phyloP scores from a whole-genome alignment of 2,888 invertebrate species.

The Axea sp. region DNA sequence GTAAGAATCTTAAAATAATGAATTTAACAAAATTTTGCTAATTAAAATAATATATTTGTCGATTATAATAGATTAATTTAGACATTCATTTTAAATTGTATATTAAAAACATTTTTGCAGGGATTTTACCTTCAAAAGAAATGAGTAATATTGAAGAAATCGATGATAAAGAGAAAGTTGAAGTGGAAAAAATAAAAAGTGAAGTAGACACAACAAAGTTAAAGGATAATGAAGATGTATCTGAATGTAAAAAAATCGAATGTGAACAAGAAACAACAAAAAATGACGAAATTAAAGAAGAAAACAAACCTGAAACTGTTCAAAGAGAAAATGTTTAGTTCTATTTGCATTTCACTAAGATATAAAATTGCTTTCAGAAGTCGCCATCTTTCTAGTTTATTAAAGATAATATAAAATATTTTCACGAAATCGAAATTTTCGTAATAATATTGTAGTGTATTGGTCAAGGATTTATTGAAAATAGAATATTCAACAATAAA shows the following conservation, averaged over 20 bases:
- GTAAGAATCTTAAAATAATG: conserved; percentile 50
- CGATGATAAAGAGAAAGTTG: neutral
- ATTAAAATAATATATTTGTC: no score
- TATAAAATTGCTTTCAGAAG: neutral
- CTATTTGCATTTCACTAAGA: neutral
- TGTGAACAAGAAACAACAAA: neutral
- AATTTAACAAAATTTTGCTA: neutral
- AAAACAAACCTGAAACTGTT: neutral
- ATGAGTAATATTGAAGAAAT: neutral
- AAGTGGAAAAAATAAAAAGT: neutral
- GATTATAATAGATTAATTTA: neutral
- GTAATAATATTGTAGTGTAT: no score
- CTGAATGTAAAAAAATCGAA: no score
- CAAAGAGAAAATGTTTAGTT: neutral
- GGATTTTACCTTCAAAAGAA: neutral
- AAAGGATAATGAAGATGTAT: neutral
- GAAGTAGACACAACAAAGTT: neutral
- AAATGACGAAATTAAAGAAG: neutral
- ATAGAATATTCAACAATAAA: no score
- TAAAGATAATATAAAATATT: no score
- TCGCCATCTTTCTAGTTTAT: conserved; percentile 9
- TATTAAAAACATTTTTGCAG: neutral
- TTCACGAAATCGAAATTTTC: no score
- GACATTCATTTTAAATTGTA: neutral
- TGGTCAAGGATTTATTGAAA: no score